Conservation (phyloP, 2,888 invertebrate species). For the Fabriciana adippe region DNA sequence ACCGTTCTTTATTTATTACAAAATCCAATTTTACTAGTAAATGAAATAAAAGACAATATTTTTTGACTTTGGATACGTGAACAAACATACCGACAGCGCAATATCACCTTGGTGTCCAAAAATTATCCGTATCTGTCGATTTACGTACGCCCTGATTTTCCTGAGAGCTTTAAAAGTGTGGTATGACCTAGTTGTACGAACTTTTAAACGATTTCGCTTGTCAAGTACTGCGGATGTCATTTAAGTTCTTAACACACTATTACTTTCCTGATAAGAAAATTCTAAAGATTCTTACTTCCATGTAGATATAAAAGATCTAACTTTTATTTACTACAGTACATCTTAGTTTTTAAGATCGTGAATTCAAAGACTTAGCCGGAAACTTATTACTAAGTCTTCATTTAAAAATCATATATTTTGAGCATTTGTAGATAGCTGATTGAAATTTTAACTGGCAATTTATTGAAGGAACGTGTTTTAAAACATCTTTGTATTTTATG, state of each 20-base stretch:
- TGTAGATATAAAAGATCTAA: background rate
- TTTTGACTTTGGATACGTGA: no score
- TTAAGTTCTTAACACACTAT: slow-evolving; percentile 21
- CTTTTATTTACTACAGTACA: background rate
- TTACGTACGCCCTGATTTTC: slow-evolving; percentile 20
- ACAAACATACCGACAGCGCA: background rate
- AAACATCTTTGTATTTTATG: no score
- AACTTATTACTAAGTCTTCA: no score
- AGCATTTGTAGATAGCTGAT: no score
- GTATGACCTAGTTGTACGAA: slow-evolving; percentile 20
- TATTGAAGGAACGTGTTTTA: no score
- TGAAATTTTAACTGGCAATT: no score
- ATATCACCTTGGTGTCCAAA: slow-evolving; percentile 2
- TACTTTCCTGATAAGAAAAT: slow-evolving; percentile 14
- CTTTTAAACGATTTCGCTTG: slow-evolving; percentile 24
- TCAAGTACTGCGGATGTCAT: slow-evolving; percentile 23
- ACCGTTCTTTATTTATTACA: no score
- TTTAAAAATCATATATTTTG: no score
- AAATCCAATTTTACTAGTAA: no score
- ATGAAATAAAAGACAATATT: no score
- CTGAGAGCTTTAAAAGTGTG: slow-evolving; percentile 15
- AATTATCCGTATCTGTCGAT: slow-evolving; percentile 14
- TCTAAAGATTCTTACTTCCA: background rate
- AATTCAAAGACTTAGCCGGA: no score
- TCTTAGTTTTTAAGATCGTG: background rate